Conservation (phyloP, 2,113 vertebrate species). For the Paraplagusia blochii region DNA sequence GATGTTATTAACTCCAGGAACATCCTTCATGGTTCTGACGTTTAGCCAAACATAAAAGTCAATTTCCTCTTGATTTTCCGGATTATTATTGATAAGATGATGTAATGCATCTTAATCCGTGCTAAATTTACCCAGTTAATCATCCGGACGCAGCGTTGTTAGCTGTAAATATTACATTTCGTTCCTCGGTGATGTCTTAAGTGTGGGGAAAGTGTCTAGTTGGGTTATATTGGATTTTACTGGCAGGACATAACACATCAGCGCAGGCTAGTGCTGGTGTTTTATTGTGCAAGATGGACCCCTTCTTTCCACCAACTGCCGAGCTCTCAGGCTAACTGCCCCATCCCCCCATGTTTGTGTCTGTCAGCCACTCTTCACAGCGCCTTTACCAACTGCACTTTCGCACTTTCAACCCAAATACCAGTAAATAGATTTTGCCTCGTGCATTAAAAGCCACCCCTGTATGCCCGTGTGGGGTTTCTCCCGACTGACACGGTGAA, state of each 20-base stretch:
- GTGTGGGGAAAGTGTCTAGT: not conserved
- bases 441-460: not conserved
- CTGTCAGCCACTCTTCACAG: slow-evolving; percentile 59
- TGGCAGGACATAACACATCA: slow-evolving; percentile 29
- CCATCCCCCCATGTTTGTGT: slow-evolving; percentile 77
- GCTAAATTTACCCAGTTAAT: slow-evolving; percentile 32
- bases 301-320: slow-evolving; percentile 67
- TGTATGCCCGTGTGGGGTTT: slow-evolving; percentile 7
- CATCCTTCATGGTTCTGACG: not conserved
- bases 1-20: not conserved
- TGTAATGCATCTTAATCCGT: slow-evolving; percentile 55
- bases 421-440: not conserved
- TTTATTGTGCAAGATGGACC: slow-evolving; percentile 80
- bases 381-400: slow-evolving; percentile 39
- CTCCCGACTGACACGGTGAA: slow-evolving; percentile 39
- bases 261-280: slow-evolving; percentile 52
- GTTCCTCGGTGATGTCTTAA: not conserved
- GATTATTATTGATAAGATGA: slow-evolving; percentile 38
- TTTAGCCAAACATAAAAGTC: slow-evolving; percentile 11
- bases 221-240: slow-evolving; percentile 18
- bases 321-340: slow-evolving; percentile 66
- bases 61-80: not conserved
- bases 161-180: not conserved
- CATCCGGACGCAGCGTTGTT: not conserved
- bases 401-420: slow-evolving; percentile 22